Evolutionary conservation across 2,797 vertebrate species (phyloP).

Genomic region (Melanotaenia trifasciata): DNA sequence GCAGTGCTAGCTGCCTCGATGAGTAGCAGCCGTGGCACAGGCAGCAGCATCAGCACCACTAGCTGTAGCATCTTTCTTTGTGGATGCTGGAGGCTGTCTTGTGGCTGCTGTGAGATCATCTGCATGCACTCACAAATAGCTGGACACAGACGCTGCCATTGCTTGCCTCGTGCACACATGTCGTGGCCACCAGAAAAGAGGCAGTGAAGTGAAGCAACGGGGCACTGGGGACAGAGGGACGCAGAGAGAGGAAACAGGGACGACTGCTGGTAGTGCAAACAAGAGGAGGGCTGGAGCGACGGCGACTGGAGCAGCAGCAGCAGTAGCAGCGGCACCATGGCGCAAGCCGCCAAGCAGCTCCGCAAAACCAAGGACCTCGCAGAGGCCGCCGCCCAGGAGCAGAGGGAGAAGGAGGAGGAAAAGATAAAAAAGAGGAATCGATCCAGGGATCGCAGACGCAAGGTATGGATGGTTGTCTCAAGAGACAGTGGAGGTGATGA

Average conservation of each 20-base stretch:
- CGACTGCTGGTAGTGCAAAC: slow-evolving; percentile 52
- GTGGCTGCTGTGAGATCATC: slow-evolving; percentile 53
- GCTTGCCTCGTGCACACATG: slow-evolving; percentile 63
- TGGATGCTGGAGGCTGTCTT: slow-evolving; percentile 67
- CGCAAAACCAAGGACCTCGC: slow-evolving; percentile 98
- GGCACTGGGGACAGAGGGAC: slow-evolving; percentile 61
- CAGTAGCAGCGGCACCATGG: slow-evolving; percentile 87
- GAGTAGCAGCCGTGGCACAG: slow-evolving; percentile 73
- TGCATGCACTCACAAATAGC: slow-evolving; percentile 22
- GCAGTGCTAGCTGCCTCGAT: slow-evolving; percentile 78
- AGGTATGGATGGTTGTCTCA: slow-evolving; percentile 83
- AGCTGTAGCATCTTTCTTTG: slow-evolving; percentile 76
- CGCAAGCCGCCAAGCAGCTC: slow-evolving; percentile 97
- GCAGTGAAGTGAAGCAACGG: slow-evolving; percentile 55
- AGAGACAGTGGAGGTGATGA: slow-evolving; percentile 47
- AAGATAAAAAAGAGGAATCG: slow-evolving; percentile 94
- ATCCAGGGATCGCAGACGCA: slow-evolving; percentile 95
- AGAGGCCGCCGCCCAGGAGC: slow-evolving; percentile 94
- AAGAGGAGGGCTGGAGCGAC: slow-evolving; percentile 68
- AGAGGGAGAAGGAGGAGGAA: slow-evolving; percentile 95
- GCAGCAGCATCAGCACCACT: slow-evolving; percentile 79
- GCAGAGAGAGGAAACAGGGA: slow-evolving; percentile 56
- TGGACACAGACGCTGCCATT: slow-evolving; percentile 34
- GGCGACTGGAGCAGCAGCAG: slow-evolving; percentile 63
- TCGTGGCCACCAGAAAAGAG: slow-evolving; percentile 65